These are phyloP conservation scores for Zeugodacus cucurbitae DNA, from an alignment of 1,140 invertebrate species.

Conservation along the genomic window DNA sequence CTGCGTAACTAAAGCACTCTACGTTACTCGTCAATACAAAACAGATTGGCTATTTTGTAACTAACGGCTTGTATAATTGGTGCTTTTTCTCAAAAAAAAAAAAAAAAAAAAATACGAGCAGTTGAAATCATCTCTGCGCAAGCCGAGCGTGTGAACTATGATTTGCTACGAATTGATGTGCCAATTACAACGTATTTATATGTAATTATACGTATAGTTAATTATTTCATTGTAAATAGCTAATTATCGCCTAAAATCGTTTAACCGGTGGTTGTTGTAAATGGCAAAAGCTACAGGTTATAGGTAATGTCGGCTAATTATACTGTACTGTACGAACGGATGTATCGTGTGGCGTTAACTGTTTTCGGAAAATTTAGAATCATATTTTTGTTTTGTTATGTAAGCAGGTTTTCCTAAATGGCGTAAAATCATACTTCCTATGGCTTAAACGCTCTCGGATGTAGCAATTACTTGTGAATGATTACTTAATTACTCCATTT, in stretches of 20 bases:
- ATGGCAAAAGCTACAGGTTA: neutral
- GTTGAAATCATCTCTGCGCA: neutral
- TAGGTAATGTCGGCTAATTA: neutral
- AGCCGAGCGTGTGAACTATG: constrained; percentile 24
- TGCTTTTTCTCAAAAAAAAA: neutral
- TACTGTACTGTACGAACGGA: neutral
- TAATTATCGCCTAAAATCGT: constrained; percentile 7
- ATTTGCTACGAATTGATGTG: constrained; percentile 25
- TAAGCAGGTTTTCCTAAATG: neutral
- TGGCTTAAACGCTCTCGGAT: neutral
- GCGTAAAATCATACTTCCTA: constrained; percentile 25
- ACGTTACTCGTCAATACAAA: neutral
- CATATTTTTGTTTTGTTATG: neutral
- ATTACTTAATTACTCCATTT: neutral
- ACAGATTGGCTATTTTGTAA: neutral
- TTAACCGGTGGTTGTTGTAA: constrained; percentile 7
- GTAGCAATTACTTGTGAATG: neutral
- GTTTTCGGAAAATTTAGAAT: neutral
- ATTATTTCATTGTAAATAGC: neutral
- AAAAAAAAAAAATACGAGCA: neutral
- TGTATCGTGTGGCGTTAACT: neutral
- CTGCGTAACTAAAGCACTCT: neutral
- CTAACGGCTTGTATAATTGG: neutral
- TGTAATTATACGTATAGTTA: neutral
- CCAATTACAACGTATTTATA: neutral